These are phyloP conservation scores for Apis mellifera DNA, from an alignment of 1,140 invertebrate species.

Conservation along the genomic window Amel_HAv3.1 CM009933.2:5112001-5112500, in stretches of 20 bases:
- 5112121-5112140: neutral
- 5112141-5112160: neutral
- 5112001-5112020: no score
- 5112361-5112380: no score
- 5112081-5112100: constrained; percentile 39
- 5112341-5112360: no score
- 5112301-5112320: no score
- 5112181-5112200: neutral
- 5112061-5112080: neutral
- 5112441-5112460: constrained; percentile 28
- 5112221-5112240: no score
- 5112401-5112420: no score
- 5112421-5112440: neutral
- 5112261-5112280: no score
- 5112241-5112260: no score
- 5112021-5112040: neutral
- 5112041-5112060: neutral
- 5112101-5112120: constrained; percentile 1
- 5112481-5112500: constrained; percentile 6
- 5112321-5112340: no score
- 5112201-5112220: no score
- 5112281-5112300: no score
- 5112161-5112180: neutral
- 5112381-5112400: no score
- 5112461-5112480: constrained; percentile 27